Conservation (phyloP, 1,140 invertebrate genomes). For the Stegodyphus dumicola region DNA sequence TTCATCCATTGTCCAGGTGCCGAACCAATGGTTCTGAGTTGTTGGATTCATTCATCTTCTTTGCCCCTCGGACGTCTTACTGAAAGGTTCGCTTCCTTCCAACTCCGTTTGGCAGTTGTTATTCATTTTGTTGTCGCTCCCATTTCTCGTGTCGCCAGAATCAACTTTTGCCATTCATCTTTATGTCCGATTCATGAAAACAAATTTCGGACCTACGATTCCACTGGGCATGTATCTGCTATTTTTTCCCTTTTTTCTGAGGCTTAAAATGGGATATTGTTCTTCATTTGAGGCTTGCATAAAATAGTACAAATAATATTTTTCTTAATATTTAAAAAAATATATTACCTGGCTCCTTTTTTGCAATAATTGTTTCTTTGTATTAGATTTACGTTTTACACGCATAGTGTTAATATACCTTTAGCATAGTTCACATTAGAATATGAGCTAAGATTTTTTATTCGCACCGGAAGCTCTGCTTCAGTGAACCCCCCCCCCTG, state of each 20-base stretch:
- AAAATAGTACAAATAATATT: too few relatives aligned
- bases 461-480: too few relatives aligned
- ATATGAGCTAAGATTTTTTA: too few relatives aligned
- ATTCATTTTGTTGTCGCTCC: constrained; percentile 56
- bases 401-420: too few relatives aligned
- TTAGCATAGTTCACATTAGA: too few relatives aligned
- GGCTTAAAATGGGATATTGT: constrained; percentile 22
- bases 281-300: neutral
- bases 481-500: too few relatives aligned
- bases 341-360: too few relatives aligned
- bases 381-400: too few relatives aligned
- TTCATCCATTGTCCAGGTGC: constrained; percentile 53
- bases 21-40: constrained; percentile 31
- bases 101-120: constrained; percentile 56
- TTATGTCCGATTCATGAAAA: constrained; percentile 50
- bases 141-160: constrained; percentile 43
- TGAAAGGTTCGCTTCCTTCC: constrained; percentile 24
- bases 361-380: too few relatives aligned
- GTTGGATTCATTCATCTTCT: constrained; percentile 15
- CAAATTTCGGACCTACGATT: constrained; percentile 40
- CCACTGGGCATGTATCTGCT: constrained; percentile 21
- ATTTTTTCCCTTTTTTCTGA: neutral
- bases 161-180: constrained; percentile 57
- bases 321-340: too few relatives aligned
- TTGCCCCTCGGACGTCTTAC: constrained; percentile 10